Conservation (phyloP, 1,140 invertebrate species). For the Drosophila ficusphila region DNA sequence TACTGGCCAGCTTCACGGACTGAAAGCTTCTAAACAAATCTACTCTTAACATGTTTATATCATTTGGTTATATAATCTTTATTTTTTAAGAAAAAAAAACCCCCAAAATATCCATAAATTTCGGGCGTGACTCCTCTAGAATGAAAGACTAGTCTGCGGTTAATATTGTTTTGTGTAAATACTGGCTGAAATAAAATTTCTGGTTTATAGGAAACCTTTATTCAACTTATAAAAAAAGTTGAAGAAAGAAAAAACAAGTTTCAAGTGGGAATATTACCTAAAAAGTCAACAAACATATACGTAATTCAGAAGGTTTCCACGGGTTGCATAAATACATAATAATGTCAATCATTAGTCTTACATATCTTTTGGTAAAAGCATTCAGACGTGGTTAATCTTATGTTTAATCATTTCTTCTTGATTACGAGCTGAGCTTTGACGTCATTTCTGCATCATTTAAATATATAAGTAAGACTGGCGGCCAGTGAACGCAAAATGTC, state of each 20-base stretch:
- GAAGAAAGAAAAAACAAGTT: neutral
- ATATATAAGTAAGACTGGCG: slow-evolving; percentile 28
- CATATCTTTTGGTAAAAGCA: neutral
- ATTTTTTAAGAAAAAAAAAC: slow-evolving; percentile 3
- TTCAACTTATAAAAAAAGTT: neutral
- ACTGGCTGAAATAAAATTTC: neutral
- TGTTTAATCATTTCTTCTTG: slow-evolving; percentile 20
- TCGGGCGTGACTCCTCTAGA: neutral
- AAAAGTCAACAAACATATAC: neutral
- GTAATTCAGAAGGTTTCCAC: neutral
- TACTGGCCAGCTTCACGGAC: neutral
- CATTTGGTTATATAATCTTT: slow-evolving; percentile 8
- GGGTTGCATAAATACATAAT: too few relatives aligned
- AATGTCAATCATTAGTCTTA: too few relatives aligned
- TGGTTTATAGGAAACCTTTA: neutral
- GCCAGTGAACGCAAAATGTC: slow-evolving; percentile 55
- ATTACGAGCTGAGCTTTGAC: slow-evolving; percentile 49
- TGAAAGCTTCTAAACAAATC: neutral
- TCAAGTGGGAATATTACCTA: too few relatives aligned
- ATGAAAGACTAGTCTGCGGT: neutral
- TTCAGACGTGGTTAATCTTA: neutral
- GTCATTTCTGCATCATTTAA: slow-evolving; percentile 55
- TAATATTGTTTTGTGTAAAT: neutral
- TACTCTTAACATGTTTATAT: neutral
- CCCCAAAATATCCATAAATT: slow-evolving; percentile 21